phyloP scores from a whole-genome alignment of 1,140 invertebrate species.

The Calosoma granatense region DNA sequence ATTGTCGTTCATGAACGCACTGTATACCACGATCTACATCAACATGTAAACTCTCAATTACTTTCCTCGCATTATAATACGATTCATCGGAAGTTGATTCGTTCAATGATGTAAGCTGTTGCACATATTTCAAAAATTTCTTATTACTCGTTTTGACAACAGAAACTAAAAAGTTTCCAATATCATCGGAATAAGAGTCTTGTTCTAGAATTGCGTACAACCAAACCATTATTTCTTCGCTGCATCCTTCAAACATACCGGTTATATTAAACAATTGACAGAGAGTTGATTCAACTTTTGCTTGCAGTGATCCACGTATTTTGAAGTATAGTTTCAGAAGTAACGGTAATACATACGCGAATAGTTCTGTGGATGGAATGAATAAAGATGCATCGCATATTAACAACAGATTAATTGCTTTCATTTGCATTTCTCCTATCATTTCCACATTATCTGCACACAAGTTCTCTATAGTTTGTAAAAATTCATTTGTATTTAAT shows the following conservation, averaged over 20 bases:
- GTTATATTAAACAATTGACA: constrained; percentile 46
- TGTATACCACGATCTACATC: not conserved
- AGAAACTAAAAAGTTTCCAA: constrained; percentile 32
- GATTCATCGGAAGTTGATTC: not conserved
- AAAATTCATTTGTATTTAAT: constrained; percentile 38
- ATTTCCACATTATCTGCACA: constrained; percentile 22
- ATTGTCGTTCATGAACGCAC: constrained; percentile 10
- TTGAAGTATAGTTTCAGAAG: constrained; percentile 44
- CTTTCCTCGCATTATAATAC: not conserved
- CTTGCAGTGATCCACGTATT: constrained; percentile 34
- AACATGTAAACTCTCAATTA: not conserved
- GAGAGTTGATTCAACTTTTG: constrained; percentile 35
- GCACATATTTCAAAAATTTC: not conserved
- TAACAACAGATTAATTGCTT: constrained; percentile 52
- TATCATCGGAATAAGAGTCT: constrained; percentile 29
- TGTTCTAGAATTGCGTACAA: constrained; percentile 40
- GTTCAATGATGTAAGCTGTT: not conserved
- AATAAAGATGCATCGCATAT: constrained; percentile 44
- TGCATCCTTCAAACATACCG: constrained; percentile 48
- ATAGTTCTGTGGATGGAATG: constrained; percentile 43
- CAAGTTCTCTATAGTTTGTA: constrained; percentile 33
- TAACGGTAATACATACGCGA: constrained; percentile 44
- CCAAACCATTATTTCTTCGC: constrained; percentile 55
- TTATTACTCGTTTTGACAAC: not conserved
- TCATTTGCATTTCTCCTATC: constrained; percentile 46